Evolutionary conservation across 2,888 invertebrate species (phyloP).

Genomic region (Scaeva pyrastri): DNA sequence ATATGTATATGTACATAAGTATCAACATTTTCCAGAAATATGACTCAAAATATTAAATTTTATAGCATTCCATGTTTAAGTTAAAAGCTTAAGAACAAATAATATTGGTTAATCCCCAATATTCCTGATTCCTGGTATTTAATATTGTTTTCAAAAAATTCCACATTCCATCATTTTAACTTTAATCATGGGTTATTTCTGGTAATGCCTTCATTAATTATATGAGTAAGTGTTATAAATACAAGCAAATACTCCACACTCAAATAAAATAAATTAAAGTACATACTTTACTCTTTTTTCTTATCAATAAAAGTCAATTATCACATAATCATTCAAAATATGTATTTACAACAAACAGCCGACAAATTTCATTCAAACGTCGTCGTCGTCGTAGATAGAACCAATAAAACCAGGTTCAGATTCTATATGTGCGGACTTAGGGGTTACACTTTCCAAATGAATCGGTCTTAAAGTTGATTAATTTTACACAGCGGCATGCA

Average conservation of each 20-base stretch:
- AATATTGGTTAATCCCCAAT: too few species aligned
- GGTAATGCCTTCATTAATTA: neutral
- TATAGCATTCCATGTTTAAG: too few species aligned
- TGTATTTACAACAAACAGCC: neutral
- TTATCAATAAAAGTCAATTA: neutral
- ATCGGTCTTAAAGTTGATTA: neutral
- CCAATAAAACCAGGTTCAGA: neutral
- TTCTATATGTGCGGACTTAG: neutral
- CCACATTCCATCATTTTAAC: too few species aligned
- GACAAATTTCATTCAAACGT: neutral
- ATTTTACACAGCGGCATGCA: neutral
- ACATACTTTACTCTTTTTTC: neutral
- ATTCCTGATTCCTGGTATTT: too few species aligned
- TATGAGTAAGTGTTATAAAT: neutral
- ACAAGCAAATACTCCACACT: neutral
- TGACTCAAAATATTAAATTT: too few species aligned
- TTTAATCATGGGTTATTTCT: neutral
- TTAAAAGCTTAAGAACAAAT: too few species aligned
- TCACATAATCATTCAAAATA: neutral
- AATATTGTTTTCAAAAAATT: too few species aligned
- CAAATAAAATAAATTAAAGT: neutral
- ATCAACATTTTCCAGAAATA: too few species aligned
- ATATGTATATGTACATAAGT: too few species aligned
- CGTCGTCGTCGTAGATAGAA: slow-evolving; percentile 2
- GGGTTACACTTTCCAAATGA: neutral